phyloP scores from a whole-genome alignment of 2,797 vertebrate species.

The Semaprochilodus insignis region DNA sequence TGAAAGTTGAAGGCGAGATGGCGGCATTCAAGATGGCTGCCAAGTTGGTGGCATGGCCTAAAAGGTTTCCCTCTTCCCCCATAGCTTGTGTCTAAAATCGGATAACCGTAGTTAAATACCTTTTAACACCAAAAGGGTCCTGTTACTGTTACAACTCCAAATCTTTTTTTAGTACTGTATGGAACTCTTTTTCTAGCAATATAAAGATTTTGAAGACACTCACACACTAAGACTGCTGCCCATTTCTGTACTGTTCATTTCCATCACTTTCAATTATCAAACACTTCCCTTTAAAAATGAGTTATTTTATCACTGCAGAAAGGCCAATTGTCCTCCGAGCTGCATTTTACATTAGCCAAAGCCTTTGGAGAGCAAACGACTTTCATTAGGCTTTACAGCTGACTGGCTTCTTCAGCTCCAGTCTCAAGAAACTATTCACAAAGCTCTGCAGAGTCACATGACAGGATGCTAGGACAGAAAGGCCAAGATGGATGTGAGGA shows the following conservation, averaged over 20 bases:
- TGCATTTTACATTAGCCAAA: conserved; percentile 80
- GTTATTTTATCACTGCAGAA: conserved; percentile 84
- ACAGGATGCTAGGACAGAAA: conserved; percentile 57
- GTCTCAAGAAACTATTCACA: conserved; percentile 73
- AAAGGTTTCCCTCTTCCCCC: no score
- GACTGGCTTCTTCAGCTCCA: conserved; percentile 83
- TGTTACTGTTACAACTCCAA: not conserved
- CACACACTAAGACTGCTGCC: conserved; percentile 81
- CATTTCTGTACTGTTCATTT: conserved; percentile 85
- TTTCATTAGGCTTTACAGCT: conserved; percentile 88
- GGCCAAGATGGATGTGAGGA: conserved; percentile 81
- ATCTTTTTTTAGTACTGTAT: not conserved
- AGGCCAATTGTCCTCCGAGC: conserved; percentile 86
- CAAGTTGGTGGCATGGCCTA: no score
- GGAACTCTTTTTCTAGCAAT: not conserved
- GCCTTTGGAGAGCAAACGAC: conserved; percentile 84
- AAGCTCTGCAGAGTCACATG: conserved; percentile 71
- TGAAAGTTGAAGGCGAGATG: no score
- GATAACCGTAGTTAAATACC: not conserved
- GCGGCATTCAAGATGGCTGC: no score
- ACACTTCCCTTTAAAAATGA: conserved; percentile 84
- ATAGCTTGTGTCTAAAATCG: no score
- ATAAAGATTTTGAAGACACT: conserved; percentile 23
- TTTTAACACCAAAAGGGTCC: not conserved
- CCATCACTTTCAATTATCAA: conserved; percentile 88